Conservation (phyloP, 2,888 invertebrate species). For the Heliconius ethilla region DNA sequence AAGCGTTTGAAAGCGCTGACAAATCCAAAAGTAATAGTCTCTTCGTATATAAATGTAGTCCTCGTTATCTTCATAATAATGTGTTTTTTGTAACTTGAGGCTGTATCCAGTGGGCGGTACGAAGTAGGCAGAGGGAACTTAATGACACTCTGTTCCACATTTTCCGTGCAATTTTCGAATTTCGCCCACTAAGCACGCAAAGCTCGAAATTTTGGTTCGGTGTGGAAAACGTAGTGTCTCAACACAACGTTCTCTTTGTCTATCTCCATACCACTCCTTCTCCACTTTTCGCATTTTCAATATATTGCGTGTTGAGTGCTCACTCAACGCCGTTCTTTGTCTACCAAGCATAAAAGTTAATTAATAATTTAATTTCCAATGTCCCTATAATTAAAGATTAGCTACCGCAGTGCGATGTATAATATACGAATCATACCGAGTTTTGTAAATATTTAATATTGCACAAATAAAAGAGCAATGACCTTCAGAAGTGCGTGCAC, state of each 20-base stretch:
- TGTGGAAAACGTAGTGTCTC: too few species aligned
- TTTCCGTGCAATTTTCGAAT: not conserved
- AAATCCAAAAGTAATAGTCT: not conserved
- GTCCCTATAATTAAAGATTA: too few species aligned
- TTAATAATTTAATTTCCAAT: too few species aligned
- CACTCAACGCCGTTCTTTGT: too few species aligned
- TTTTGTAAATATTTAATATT: not conserved
- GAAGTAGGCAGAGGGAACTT: not conserved
- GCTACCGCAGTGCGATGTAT: not conserved
- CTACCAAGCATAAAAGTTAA: too few species aligned
- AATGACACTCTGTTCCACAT: not conserved
- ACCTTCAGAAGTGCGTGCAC: not conserved
- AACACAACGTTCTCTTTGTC: too few species aligned
- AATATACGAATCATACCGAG: not conserved
- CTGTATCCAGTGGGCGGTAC: not conserved
- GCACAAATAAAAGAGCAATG: constrained; percentile 8
- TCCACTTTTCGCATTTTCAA: too few species aligned
- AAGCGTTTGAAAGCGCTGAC: not conserved
- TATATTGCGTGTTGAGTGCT: too few species aligned
- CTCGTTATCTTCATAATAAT: not conserved
- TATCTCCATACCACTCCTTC: too few species aligned
- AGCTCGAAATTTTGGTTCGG: too few species aligned
- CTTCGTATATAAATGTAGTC: not conserved
- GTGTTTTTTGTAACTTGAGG: not conserved
- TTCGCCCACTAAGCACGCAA: too few species aligned